Evolutionary conservation across 2,797 vertebrate species (phyloP), one percentile per base, ranked within the genome.

Genomic region (Oryzias sinensis): DNA sequence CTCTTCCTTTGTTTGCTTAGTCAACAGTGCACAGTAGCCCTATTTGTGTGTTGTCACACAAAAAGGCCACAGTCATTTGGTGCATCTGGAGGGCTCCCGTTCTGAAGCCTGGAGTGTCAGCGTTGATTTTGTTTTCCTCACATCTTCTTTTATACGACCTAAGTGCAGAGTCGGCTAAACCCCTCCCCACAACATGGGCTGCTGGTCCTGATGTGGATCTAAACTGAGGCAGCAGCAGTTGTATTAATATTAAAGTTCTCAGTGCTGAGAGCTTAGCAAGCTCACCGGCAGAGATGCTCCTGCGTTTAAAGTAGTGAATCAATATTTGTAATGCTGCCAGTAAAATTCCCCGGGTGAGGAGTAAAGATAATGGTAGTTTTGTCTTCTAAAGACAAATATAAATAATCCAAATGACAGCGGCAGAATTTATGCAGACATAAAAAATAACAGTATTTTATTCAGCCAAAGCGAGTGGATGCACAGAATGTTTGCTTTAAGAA

Each of bases 61-160:
- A 37, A 37, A 11, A 37, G 33, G 41, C 59, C 45, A 48, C 45
- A 14, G 51, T 43, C 0, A 18, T 72, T 63, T 63, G 20, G 63
- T 58, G 49, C 57, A 49, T 65, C 53, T 46, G 60, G 55, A 84
- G 16, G 37, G 56, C 63, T 56, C 47, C 53, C 22, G 20, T 37
- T 18, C 37, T 25, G 57, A 60, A 55, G 52, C 46, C 41, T 42
- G 56, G 56, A 58, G 61, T 66, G 64, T 50, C 62, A 68, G 58
- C 59, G 54, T 65, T 70, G 68, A 43, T 41, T 27, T 74, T 40
- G 49, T 47, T 18, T 1, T 6, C 49, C 56, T 71, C 73, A 70
- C 80, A 43, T 54, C 75, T 80, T 78, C 82, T 74, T 78, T 85
- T 74, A 74, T 47, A 69, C 72, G 17, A 17, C 61, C 55, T 57